Conservation (phyloP, 2,797 vertebrate species). For the Molossus alvarezi region DNA sequence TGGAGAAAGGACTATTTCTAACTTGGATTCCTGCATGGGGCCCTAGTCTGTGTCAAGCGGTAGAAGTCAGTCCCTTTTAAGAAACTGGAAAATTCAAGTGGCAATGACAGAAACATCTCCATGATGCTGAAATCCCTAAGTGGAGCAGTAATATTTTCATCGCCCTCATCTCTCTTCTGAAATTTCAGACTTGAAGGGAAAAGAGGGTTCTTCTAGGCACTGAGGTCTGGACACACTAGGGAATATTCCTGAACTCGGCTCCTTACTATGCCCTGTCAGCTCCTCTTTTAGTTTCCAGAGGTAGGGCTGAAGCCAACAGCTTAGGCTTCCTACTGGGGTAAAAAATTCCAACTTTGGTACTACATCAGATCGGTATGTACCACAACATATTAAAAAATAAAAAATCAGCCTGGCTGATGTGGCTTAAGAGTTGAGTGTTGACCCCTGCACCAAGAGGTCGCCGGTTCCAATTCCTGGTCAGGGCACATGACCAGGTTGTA, state of each 20-base stretch:
- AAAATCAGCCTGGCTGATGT: too few species aligned
- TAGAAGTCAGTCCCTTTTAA: not conserved
- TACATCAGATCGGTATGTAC: not conserved
- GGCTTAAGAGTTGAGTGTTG: too few species aligned
- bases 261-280: not conserved
- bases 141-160: slow-evolving; percentile 3
- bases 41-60: not conserved
- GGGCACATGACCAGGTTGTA: too few species aligned
- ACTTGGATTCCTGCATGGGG: not conserved
- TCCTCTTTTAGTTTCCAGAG: not conserved
- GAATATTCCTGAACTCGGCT: not conserved
- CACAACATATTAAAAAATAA: not conserved
- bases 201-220: not conserved
- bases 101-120: slow-evolving; percentile 31
- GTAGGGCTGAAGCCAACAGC: not conserved
- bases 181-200: not conserved
- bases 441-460: too few species aligned
- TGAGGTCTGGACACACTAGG: not conserved
- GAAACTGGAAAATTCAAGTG: not conserved
- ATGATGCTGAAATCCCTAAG: not conserved
- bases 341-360: not conserved
- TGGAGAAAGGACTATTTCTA: not conserved
- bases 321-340: not conserved
- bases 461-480: too few species aligned
- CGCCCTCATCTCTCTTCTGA: not conserved